Conservation (phyloP, 2,113 vertebrate species). For the Pygoscelis antarcticus region DNA sequence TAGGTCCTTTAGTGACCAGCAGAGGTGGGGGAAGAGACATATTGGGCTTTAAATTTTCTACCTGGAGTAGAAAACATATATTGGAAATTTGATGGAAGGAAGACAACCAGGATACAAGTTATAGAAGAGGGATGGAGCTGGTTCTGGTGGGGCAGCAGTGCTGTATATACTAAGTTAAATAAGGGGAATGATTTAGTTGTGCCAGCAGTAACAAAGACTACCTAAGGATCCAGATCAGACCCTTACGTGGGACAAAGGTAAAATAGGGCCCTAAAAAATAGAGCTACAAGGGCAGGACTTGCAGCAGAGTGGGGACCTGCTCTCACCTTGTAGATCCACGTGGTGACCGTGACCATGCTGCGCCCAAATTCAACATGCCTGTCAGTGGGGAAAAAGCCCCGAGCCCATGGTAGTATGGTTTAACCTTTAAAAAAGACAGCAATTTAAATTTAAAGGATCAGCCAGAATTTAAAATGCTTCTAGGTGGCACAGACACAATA, state of each 20-base stretch:
- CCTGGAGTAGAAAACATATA: not conserved
- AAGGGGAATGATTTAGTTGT: not conserved
- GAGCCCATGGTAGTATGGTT: fast-evolving
- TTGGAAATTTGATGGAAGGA: not conserved
- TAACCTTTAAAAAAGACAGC: not conserved
- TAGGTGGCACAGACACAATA: not conserved
- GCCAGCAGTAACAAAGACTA: not conserved
- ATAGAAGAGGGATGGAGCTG: not conserved
- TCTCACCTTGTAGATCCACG: not conserved
- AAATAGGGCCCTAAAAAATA: not conserved
- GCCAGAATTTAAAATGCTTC: not conserved
- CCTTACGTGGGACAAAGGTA: not conserved
- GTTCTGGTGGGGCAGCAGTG: not conserved
- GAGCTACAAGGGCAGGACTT: not conserved
- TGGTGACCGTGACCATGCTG: fast-evolving
- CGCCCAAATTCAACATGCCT: not conserved
- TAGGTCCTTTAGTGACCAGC: constrained; percentile 35
- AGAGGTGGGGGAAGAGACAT: not conserved
- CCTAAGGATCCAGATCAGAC: not conserved
- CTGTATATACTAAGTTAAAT: not conserved
- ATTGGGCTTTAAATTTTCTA: not conserved
- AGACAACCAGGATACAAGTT: not conserved
- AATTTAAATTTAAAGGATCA: not conserved
- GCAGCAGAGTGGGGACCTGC: not conserved
- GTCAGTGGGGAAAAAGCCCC: not conserved